Base-by-base conservation (phyloP, 2,797 vertebrate genomes). In the Chromobotia macracanthus region DNA sequence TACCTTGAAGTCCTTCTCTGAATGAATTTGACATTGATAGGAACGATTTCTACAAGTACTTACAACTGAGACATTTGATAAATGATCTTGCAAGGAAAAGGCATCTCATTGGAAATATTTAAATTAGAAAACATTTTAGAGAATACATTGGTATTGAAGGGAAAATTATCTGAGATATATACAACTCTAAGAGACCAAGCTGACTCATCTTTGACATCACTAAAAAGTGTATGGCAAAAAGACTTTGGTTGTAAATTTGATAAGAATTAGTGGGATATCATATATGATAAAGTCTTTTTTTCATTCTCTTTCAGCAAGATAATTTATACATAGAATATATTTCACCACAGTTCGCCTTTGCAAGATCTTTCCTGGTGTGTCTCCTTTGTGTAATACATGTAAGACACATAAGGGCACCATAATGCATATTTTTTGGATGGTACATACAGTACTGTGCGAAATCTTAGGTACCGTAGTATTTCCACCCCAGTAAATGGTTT, bases 11-110 rank as follows among this genome's bases (percentile, higher is more conserved):
- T 56, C 31, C 1, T 56, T 72, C 56, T 72, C 51, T 72, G 12
- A 56, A 38, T 72, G 55, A 56, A 41, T 53, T 56, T 50, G 8
- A 50, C 2, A 68, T 68, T 18, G 13, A 67, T 3, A 66, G 16
- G 12, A 48, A 67, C 48, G 11, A 56, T 15, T 71, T 55, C 0
- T 70, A 70, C 13, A 70, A 53, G 2, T 70, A 55, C n/a, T 31
- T 53, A 53, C 67, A 70, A 35, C 67, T 50, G 6, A 50, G 28
- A 70, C 67, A 70, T 15, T 2, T 70, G 3, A 55, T 72, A 56
- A 72, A 72, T 0, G 0, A 56, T 72, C 1, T 56, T 3, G 28
- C 11, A 23, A 15, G 25, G 50, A 31, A 9, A 23, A 12, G 28
- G n/a, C n/a, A 31, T 51, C 23, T 69, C 16, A 6, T 0, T 48